Evolutionary conservation across 2,113 vertebrate genomes (phyloP), one percentile per base, ranked within the genome.

Genomic region (Junco hyemalis): DNA sequence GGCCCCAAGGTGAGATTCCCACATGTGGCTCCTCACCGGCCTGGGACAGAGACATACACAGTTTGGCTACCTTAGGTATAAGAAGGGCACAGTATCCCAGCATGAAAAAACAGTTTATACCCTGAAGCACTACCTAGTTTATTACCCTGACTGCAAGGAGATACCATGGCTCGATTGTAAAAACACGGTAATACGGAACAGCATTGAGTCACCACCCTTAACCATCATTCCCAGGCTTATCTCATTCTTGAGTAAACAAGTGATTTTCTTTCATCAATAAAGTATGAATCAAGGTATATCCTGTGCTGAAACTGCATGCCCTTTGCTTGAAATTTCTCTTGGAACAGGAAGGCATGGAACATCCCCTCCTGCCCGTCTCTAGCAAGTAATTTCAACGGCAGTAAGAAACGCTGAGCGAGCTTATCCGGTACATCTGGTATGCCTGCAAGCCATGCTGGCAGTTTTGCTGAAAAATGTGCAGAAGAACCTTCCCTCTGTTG

Each of bases 381-480:
- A 63, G 81, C 47, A 74, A 89, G 78, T 61, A 33, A 54, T 85
- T 92, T 93, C 61, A 71, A 85, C 54, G 28, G 24, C 29, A 88
- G 19, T 38, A 35, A 56, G 74, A 53, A 94, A 63, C 4, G 88
- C 78, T 90, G 94, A 78, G 45, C 5, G 42, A 91, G 94, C 44
- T 93, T 42, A 81, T 84, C 85, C 19, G 35, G 81, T 42, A 90
- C 91, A 93, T 73, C 88, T 90, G 86, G 90, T 53, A 86, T 2
- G 48, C 70, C 50, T 78, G 85, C 65, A 73, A 73, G 56, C 51
- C 24, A 4, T 25, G 56, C 73, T 57, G 47, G 60, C 80, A 78
- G 69, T 70, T 81, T 26, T 81, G 51, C 69, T 94, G 78, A 54
- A 78, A 93, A 77, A 89, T 45, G 22, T 85, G 81, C 65, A 63